A percentile compares a stretch with the other conserved stretches of the same genome.
These are phyloP conservation scores for Hydrophis major DNA, from an alignment of 2,797 vertebrate species.

Conservation along the genomic window DNA sequence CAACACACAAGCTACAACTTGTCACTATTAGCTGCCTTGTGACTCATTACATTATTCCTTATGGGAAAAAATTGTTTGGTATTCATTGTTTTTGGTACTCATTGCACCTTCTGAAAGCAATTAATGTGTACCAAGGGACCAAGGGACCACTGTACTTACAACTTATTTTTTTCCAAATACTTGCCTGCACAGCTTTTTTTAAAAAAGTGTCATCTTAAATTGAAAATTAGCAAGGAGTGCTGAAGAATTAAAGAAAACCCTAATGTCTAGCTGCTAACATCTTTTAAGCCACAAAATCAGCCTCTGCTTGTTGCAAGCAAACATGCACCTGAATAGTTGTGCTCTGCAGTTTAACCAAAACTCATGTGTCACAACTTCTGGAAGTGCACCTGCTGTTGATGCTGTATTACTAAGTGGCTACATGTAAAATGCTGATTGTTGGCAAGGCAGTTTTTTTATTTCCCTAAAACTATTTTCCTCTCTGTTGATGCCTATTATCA, in stretches of 20 bases:
- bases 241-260: neutral
- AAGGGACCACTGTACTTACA: neutral
- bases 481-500: neutral
- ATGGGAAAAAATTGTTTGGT: neutral
- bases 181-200: neutral
- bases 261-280: neutral
- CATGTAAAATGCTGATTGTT: neutral
- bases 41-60: neutral
- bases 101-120: neutral
- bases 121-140: neutral
- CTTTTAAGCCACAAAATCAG: slow-evolving; percentile 3
- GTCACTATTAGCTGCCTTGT: neutral
- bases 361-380: neutral
- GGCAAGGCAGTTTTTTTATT: neutral
- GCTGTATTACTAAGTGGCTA: neutral
- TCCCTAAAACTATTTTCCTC: neutral
- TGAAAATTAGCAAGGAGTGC: neutral
- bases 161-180: neutral
- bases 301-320: neutral
- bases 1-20: neutral
- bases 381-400: slow-evolving; percentile 12
- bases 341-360: slow-evolving; percentile 12
- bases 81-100: neutral
- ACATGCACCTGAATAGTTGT: slow-evolving; percentile 11
- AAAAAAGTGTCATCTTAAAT: neutral